phyloP scores from a whole-genome alignment of 2,888 invertebrate species.

The Tethea ocularis region DNA sequence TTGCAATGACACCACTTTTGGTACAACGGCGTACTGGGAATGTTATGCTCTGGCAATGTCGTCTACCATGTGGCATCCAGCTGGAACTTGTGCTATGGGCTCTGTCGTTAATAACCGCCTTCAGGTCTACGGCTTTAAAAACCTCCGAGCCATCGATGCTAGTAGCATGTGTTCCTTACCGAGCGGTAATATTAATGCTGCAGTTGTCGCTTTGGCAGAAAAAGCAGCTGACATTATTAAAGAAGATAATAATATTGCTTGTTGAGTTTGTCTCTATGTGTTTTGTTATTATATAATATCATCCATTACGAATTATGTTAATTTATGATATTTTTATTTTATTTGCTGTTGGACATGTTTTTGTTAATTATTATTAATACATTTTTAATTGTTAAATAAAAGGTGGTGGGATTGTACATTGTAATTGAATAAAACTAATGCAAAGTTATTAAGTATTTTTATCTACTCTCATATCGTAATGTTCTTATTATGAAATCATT shows the following conservation, averaged over 20 bases:
- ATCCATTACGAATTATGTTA: too few species aligned
- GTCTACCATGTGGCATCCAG: slow-evolving; percentile 87
- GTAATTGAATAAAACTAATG: too few species aligned
- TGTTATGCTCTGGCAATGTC: slow-evolving; percentile 50
- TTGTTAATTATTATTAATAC: too few species aligned
- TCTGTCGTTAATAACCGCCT: slow-evolving; percentile 86
- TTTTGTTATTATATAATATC: too few species aligned
- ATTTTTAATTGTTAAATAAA: too few species aligned
- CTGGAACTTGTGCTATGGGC: slow-evolving; percentile 89
- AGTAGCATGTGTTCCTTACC: slow-evolving; percentile 75
- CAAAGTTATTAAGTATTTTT: too few species aligned
- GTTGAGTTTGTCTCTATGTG: too few species aligned
- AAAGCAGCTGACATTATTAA: slow-evolving; percentile 41
- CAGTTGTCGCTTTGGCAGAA: slow-evolving; percentile 51
- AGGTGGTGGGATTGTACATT: too few species aligned
- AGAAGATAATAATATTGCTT: slow-evolving; percentile 21
- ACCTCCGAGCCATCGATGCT: slow-evolving; percentile 43
- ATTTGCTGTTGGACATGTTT: too few species aligned
- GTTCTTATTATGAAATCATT: too few species aligned
- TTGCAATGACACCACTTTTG: slow-evolving; percentile 21
- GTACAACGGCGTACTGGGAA: slow-evolving; percentile 29
- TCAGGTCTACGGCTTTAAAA: slow-evolving; percentile 28
- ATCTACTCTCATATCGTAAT: too few species aligned
- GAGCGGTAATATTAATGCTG: slow-evolving; percentile 82
- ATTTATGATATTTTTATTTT: too few species aligned